Evolutionary conservation across 2,113 vertebrate genomes (phyloP).

Genomic region (Pomatostomus ruficeps): DNA sequence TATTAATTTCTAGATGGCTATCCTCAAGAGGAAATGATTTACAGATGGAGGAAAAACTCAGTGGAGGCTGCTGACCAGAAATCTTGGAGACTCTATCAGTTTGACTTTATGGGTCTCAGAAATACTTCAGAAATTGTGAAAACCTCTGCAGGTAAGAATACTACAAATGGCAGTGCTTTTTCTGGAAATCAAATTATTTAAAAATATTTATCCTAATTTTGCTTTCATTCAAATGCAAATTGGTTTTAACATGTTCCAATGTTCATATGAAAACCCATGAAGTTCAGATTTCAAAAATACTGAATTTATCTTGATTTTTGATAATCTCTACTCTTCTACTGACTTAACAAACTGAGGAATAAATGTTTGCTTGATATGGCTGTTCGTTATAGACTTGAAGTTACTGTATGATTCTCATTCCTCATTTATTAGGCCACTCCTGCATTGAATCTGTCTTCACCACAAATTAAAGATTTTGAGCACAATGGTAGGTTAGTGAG

Average conservation of each 20-base stretch:
- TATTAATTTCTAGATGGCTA: slow-evolving; percentile 88
- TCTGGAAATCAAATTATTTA: neutral
- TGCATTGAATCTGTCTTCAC: neutral
- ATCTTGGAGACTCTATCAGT: slow-evolving; percentile 96
- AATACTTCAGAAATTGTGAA: slow-evolving; percentile 88
- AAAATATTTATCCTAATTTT: neutral
- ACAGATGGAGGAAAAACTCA: slow-evolving; percentile 95
- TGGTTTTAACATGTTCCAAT: neutral
- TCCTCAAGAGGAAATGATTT: slow-evolving; percentile 94
- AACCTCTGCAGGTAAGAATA: slow-evolving; percentile 85
- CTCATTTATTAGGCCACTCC: neutral
- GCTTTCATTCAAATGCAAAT: neutral
- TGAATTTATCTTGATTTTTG: neutral
- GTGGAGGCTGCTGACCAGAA: slow-evolving; percentile 93
- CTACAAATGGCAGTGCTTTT: neutral
- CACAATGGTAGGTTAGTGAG: neutral
- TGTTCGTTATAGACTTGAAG: neutral
- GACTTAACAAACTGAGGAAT: neutral
- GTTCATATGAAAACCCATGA: neutral
- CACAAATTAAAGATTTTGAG: neutral
- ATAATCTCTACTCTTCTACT: neutral
- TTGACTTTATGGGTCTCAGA: slow-evolving; percentile 94
- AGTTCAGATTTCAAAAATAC: neutral
- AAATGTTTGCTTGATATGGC: neutral
- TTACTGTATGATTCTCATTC: neutral